Conservation (phyloP, 2,113 vertebrate species). For the Bothrops jararaca region DNA sequence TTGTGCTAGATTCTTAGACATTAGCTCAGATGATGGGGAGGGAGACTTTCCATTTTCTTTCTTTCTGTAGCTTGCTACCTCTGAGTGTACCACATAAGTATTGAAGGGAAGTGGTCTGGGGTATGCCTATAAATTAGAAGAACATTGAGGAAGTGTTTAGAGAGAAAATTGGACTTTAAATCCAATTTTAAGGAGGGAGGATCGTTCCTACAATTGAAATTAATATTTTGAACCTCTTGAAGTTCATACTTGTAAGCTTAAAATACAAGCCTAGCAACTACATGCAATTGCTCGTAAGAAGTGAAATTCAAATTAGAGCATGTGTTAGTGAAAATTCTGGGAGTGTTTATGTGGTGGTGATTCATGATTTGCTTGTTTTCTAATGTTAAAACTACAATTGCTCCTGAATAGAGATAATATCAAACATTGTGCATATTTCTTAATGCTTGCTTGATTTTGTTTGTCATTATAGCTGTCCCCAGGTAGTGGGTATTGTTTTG, state of each 20-base stretch:
- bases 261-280: background rate
- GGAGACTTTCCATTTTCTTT: background rate
- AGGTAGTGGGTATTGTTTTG: background rate
- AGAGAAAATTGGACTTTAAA: background rate
- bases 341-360: background rate
- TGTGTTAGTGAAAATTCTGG: background rate
- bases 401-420: background rate
- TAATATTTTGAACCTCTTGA: background rate
- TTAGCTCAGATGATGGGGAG: background rate
- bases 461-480: conserved; percentile 3
- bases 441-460: background rate
- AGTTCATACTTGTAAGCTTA: background rate
- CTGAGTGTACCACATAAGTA: background rate
- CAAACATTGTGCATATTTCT: background rate
- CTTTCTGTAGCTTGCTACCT: background rate
- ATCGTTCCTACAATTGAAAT: background rate
- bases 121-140: background rate
- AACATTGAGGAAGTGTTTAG: background rate
- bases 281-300: background rate
- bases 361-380: background rate
- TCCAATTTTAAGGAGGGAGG: background rate
- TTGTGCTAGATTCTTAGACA: background rate
- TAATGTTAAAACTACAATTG: conserved; percentile 17
- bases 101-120: background rate
- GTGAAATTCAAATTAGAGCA: background rate